phyloP scores from a whole-genome alignment of 1,140 invertebrate species.

The Coboldia fuscipes region DNA sequence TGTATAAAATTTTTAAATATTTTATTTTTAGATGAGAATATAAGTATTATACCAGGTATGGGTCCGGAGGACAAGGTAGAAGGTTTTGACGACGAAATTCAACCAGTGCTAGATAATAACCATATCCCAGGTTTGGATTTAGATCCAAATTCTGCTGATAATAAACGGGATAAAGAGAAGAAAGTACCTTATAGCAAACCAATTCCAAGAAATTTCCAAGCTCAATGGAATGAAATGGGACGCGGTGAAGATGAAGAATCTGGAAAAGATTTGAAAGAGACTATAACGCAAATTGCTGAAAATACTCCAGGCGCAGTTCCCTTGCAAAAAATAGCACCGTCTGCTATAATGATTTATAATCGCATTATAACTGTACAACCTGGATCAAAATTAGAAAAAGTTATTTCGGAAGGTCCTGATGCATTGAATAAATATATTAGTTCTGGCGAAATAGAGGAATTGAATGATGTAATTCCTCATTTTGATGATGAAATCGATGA shows the following conservation, averaged over 20 bases:
- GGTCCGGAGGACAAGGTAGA: conserved; percentile 79
- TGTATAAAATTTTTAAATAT: too few relatives aligned
- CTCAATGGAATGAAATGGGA: conserved; percentile 75
- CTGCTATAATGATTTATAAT: conserved; percentile 57
- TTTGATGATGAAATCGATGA: conserved; percentile 28
- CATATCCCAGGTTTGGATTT: conserved; percentile 73
- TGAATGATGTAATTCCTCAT: conserved; percentile 46
- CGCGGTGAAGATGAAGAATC: conserved; percentile 21
- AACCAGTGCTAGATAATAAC: conserved; percentile 27
- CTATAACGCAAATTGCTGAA: conserved; percentile 43
- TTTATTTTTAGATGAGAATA: conserved; percentile 51
- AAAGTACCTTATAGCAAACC: conserved; percentile 86
- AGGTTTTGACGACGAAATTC: conserved; percentile 35
- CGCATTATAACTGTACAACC: conserved; percentile 54
- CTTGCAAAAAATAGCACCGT: conserved; percentile 44
- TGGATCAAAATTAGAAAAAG: conserved; percentile 46
- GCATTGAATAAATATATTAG: conserved; percentile 51
- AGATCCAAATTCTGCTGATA: conserved; percentile 32
- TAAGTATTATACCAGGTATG: conserved; percentile 65
- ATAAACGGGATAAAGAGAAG: conserved; percentile 51
- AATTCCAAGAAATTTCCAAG: conserved; percentile 87
- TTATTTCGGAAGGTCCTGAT: conserved; percentile 49
- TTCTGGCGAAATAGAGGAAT: conserved; percentile 53
- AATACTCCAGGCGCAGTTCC: conserved; percentile 46
- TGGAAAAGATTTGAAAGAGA: conserved; percentile 35